Evolutionary conservation across 2,888 invertebrate genomes (phyloP).

Genomic region (Calameuta pallipes): DNA sequence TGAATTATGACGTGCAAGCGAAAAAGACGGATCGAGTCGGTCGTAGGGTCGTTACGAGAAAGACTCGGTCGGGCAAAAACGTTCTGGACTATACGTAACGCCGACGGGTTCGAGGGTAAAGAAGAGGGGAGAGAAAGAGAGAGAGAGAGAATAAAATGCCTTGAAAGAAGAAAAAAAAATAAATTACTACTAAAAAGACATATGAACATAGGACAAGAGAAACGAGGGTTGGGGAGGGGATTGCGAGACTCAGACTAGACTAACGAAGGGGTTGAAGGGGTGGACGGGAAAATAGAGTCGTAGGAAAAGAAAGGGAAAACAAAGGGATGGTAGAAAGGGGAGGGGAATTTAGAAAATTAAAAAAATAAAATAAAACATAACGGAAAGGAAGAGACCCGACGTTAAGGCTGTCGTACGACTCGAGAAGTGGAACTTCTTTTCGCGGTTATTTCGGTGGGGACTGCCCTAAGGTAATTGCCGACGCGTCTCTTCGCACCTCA

Average conservation of each 20-base stretch:
- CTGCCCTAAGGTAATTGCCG: slow-evolving; percentile 57
- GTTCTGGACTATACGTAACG: slow-evolving; percentile 14
- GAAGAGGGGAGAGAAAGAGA: slow-evolving; percentile 24
- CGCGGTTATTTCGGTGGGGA: slow-evolving; percentile 7
- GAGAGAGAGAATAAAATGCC: slow-evolving; percentile 11
- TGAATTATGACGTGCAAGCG: slow-evolving; percentile 60
- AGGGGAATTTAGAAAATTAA: slow-evolving; percentile 17
- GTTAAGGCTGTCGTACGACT: not conserved
- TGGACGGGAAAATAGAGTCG: slow-evolving; percentile 3
- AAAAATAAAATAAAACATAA: slow-evolving; percentile 23
- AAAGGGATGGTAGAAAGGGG: not conserved
- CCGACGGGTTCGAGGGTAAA: slow-evolving; percentile 34
- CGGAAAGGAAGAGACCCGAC: slow-evolving; percentile 28
- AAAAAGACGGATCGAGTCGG: slow-evolving; percentile 53
- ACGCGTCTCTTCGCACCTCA: slow-evolving; percentile 66
- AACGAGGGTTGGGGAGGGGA: no score
- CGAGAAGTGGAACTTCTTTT: not conserved
- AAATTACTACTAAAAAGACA: not conserved
- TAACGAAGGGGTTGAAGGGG: slow-evolving; percentile 13
- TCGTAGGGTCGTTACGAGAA: slow-evolving; percentile 55
- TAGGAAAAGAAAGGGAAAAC: slow-evolving; percentile 19
- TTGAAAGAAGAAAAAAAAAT: not conserved
- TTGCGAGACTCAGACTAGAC: no score
- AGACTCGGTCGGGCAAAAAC: slow-evolving; percentile 48
- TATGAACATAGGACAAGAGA: not conserved